Evolutionary conservation across 2,797 vertebrate species (phyloP).

Genomic region (Fringilla coelebs): DNA sequence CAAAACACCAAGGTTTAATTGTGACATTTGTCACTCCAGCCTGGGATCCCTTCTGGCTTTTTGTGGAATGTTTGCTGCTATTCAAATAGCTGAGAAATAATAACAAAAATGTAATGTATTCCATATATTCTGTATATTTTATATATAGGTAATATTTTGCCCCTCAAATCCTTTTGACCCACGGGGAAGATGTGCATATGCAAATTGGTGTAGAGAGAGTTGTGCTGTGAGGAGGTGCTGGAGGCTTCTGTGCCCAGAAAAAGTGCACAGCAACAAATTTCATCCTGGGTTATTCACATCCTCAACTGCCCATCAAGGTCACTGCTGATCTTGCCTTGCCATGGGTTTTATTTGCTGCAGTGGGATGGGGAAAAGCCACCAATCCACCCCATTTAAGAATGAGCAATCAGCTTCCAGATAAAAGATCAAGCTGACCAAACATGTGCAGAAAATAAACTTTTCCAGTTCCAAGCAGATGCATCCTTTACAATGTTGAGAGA

Average conservation of each 20-base stretch:
- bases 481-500: neutral
- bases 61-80: neutral
- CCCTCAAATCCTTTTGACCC: neutral
- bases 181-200: neutral
- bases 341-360: neutral
- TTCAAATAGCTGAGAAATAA: neutral
- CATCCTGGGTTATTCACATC: neutral
- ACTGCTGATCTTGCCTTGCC: too few species aligned
- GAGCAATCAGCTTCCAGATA: neutral
- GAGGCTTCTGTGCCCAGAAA: neutral
- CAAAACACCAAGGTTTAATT: fast-evolving
- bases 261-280: neutral
- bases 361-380: neutral
- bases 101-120: neutral
- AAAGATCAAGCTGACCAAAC: neutral
- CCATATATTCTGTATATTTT: neutral
- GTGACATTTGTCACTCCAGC: neutral
- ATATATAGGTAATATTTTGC: fast-evolving
- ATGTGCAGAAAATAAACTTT: neutral
- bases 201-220: neutral
- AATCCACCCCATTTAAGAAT: neutral
- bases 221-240: neutral
- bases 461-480: neutral
- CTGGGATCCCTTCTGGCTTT: neutral
- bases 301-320: neutral